Evolutionary conservation across 2,113 vertebrate species (phyloP), one percentile per base, ranked within the genome.

Genomic region (Notothenia coriiceps): DNA sequence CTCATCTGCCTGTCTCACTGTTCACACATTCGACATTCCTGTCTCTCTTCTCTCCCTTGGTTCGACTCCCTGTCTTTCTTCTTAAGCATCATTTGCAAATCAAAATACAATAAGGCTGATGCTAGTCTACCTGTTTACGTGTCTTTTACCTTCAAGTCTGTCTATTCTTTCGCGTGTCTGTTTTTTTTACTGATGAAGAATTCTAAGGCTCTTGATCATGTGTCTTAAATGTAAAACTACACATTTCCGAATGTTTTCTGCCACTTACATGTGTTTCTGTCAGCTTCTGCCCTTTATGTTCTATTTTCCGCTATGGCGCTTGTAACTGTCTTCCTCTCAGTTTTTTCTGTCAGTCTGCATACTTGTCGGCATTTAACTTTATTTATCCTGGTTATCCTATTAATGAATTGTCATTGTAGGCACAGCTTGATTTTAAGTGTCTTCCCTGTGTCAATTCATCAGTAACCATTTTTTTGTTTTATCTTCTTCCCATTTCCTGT

Each of bases 361-460:
- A 50, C 29, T 59, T 62, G 79, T 78, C 61, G 59, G 29, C 70
- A 25, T 74, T 70, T 63, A 67, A 81, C 69, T 60, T 51, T 46
- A 25, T 56, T 62, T 44, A 73, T 83, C 74, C 56, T 67, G 44
- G 50, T 64, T 72, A 72, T 77, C 74, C 52, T 82, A 18, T 68
- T 40, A 73, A 29, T 52, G 57, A 14, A 25, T 54, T 80, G 49
- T 70, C 69, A 51, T 35, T 46, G 35, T 73, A 43, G 61, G 60
- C 25, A 74, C 71, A 33, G 70, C 49, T 74, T 87, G 60, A 61
- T 83, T 77, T 77, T 73, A n/a, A 49, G 25, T n/a, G 50, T 70
- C 67, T 29, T 66, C 22, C 9, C 3, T 56, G 57, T 52, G 47
- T 74, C 77, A 63, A 17, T 35, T 71, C 46, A 72, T 72, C 70